Conservation (phyloP, 2,113 vertebrate species). For the Hydrolagus affinis region DNA sequence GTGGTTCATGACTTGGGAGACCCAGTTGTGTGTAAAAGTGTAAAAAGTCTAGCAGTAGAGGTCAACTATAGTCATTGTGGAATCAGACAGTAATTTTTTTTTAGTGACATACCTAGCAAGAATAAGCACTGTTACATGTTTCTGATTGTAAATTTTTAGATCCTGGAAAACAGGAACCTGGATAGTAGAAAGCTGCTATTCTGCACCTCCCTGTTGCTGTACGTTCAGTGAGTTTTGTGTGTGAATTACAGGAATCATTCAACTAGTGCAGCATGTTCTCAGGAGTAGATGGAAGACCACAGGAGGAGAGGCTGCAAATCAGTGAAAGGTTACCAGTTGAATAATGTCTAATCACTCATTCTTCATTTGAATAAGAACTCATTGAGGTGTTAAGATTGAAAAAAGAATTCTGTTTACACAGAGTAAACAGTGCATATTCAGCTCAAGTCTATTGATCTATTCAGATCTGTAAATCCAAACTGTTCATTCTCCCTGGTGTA, state of each 20-base stretch:
- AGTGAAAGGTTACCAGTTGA: too few relatives aligned
- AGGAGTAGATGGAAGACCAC: too few relatives aligned
- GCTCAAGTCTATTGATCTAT: background rate
- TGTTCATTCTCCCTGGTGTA: slow-evolving; percentile 22
- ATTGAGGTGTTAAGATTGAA: background rate
- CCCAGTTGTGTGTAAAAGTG: too few relatives aligned
- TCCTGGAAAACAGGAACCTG: background rate
- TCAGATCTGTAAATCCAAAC: too few relatives aligned
- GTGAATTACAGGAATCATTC: background rate
- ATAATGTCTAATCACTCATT: background rate
- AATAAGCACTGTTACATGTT: too few relatives aligned
- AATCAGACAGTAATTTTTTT: background rate
- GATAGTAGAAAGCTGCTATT: background rate
- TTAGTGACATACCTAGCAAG: slow-evolving; percentile 2
- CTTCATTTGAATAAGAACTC: background rate
- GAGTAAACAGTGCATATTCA: background rate
- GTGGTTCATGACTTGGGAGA: slow-evolving; percentile 13
- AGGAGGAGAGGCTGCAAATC: too few relatives aligned
- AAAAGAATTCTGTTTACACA: background rate
- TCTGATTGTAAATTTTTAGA: background rate
- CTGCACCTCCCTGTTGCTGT: background rate
- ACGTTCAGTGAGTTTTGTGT: background rate
- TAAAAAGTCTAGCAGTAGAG: background rate
- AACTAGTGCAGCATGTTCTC: too few relatives aligned
- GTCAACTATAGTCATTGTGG: slow-evolving; percentile 13